Base-by-base conservation (phyloP, 1,140 invertebrate genomes). In the Papilio aristodemus region DNA sequence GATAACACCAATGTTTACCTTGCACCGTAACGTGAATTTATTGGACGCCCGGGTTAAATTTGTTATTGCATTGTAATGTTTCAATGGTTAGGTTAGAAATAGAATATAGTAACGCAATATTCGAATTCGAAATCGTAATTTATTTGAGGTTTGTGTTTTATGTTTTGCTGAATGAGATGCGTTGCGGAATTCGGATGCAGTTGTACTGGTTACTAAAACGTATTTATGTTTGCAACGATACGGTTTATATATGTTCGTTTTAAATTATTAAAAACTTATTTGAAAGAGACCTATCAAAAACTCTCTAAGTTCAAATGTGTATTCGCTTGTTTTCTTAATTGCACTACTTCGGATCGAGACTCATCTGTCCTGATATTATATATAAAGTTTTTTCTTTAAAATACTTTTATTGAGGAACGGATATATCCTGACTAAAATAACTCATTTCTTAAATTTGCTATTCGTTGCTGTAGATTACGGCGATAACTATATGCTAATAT, bases 1-100 rank as follows among this genome's bases (percentile, higher is more conserved):
- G 63, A 71, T 75, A 73, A 81, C 73, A 77, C 76, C 63, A 73
- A 63, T 75, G 71, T 77, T 83, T 80, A 78, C 75, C 74, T 71
- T 72, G 70, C 70, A 75, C 75, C 71, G 67, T 70, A 73, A 75
- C 64, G 70, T 72, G 73, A 68, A 60, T 69, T 71, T 71, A 73
- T 66, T 68, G 69, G 63, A 71, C 69, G 66, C 58, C 67, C 46
- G 46, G 71, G 68, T 72, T 63, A 27, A 67, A 73, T 75, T 73
- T 71, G 60, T 68, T 67, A 67, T 41, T 60, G 69, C 67, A 62
- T 70, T 73, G 57, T 64, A 57, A 70, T 62, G 59, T 68, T 72
- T 68, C 67, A 72, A 64, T 70, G 69, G 69, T 70, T 67, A 50
- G 46, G 63, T 67, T 70, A 70, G 68, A 76, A 76, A 81, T 76